Percentiles rank a stretch among this genome's conserved stretches.
Conservation (phyloP, 2,113 vertebrate genomes). For the Miniopterus natalensis region DNA sequence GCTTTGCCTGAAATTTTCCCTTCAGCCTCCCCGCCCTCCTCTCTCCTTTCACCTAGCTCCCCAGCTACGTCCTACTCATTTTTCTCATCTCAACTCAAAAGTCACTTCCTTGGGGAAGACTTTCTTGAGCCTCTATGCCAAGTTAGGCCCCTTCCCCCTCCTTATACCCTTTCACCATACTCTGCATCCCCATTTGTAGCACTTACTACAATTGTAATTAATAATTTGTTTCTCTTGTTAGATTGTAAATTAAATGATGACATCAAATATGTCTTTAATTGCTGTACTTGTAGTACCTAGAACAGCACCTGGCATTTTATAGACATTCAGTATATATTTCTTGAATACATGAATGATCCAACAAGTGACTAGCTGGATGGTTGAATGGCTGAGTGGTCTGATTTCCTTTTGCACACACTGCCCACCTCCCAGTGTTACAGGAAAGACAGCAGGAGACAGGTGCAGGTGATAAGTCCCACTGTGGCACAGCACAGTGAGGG, state of each 20-base stretch:
- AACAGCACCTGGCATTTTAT: neutral
- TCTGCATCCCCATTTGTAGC: neutral
- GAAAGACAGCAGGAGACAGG: neutral
- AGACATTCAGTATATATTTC: neutral
- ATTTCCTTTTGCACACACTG: neutral
- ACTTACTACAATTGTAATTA: neutral
- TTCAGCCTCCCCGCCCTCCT: neutral
- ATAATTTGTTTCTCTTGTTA: constrained; percentile 8
- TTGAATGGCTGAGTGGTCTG: neutral
- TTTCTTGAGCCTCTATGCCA: neutral
- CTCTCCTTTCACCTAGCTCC: neutral
- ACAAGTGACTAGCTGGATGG: neutral
- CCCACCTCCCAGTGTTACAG: neutral
- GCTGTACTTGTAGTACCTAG: neutral
- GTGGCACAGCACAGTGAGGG: neutral
- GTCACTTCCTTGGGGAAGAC: neutral
- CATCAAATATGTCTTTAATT: neutral
- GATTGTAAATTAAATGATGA: neutral
- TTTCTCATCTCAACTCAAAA: neutral
- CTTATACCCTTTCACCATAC: neutral
- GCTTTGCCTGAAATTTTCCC: neutral
- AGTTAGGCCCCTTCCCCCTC: neutral
- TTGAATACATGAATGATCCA: neutral
- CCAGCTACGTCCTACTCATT: neutral
- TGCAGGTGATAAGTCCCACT: neutral